These are phyloP conservation scores for Clarias macrocephalus DNA, from an alignment of 2,113 vertebrate species.

Conservation along the genomic window DNA sequence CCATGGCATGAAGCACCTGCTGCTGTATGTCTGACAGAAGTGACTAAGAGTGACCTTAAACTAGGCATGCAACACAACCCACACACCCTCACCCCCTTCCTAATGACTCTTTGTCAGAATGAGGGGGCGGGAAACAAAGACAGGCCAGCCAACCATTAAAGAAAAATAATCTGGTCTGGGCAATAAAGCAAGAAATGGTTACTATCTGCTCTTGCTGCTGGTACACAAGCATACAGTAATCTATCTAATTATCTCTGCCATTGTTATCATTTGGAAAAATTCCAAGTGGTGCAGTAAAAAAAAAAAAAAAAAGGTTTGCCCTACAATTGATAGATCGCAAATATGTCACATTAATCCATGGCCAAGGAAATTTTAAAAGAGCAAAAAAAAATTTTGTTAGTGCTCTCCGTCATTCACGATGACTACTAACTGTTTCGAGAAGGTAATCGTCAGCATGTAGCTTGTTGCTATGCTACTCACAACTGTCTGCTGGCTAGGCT, in stretches of 20 bases:
- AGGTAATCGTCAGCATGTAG: neutral
- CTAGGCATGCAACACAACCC: neutral
- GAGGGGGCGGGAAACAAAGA: neutral
- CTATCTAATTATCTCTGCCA: neutral
- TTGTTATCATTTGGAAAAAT: neutral
- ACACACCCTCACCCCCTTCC: neutral
- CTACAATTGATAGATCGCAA: neutral
- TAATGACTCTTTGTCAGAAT: conserved; percentile 1
- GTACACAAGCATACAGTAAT: neutral
- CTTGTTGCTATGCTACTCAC: neutral
- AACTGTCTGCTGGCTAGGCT: neutral
- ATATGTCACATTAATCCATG: neutral
- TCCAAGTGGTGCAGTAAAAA: neutral
- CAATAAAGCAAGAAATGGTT: neutral
- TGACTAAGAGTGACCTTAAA: conserved; percentile 22
- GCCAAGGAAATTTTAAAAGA: neutral
- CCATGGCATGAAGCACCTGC: conserved; percentile 30
- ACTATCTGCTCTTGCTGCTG: neutral
- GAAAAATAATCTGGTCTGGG: neutral
- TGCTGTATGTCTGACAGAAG: conserved; percentile 23
- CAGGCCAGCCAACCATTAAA: neutral
- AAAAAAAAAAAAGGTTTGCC: neutral
- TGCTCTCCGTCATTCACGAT: neutral
- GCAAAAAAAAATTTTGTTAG: no score
- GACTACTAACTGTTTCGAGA: neutral